Evolutionary conservation across 2,797 vertebrate genomes (phyloP), one percentile per base, ranked within the genome.

Genomic region (Bradypus variegatus): DNA sequence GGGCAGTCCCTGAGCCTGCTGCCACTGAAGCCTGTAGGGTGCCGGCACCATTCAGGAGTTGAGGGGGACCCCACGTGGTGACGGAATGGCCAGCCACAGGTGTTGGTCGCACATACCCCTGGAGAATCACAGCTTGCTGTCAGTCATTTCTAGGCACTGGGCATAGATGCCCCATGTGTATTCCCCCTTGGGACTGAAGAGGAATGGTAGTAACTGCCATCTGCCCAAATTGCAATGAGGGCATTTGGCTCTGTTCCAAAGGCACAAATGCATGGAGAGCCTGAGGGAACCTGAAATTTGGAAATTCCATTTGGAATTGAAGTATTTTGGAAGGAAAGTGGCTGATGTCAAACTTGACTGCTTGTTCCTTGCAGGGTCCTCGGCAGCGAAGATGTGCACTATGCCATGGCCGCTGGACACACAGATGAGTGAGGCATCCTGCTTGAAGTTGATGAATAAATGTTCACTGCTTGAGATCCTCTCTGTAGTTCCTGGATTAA

Each of bases 141-240:
- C 99, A 0, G 99, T 99, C 99, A 99, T 99, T 97, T 99, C 99
- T 97, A 99, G 98, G 97, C 99, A 99, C 97, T 99, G 99, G 86
- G 98, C 98, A 8, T 99, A 99, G 90, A 99, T 98, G 1, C 99
- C 99, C 95, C 99, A 97, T 92, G 98, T 98, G 95, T 99, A 99
- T 97, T 99, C 99, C 89, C 99, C 99, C 97, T 99, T 99, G 97
- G 98, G 98, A 98, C 99, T 99, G 98, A 99, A 99, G 91, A 99
- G 98, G 98, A 99, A 99, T 97, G 99, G 98, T 99, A 99, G 98
- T 99, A 99, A 98, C 99, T 99, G 98, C 99, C 99, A 23, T 99
- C 99, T 69, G 99, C 98, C 96, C 99, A 99, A 95, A 99, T 99
- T 16, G 6, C 18, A 58, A 58, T 98, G 97, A 99, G 99, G 23